These are phyloP conservation scores for Tipula lateralis DNA, from an alignment of 2,888 invertebrate genomes.

Conservation along the genomic window DNA sequence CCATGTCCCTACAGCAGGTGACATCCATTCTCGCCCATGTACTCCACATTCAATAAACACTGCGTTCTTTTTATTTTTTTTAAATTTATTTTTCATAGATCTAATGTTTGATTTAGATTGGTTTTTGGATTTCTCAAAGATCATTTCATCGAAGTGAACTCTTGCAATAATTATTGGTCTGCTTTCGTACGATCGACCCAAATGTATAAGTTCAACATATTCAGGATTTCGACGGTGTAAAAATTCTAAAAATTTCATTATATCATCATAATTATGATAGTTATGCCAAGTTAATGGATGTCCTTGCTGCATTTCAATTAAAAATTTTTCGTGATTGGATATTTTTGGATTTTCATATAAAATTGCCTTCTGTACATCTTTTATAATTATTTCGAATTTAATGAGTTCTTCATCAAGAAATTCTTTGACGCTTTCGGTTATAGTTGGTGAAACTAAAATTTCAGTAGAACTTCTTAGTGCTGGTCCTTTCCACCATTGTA, in stretches of 20 bases:
- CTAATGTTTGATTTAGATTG: conserved; percentile 38
- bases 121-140: conserved; percentile 38
- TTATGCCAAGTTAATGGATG: conserved; percentile 65
- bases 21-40: conserved; percentile 75
- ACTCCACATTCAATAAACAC: conserved; percentile 79
- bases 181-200: conserved; percentile 70
- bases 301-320: conserved; percentile 55
- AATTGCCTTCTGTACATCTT: conserved; percentile 71
- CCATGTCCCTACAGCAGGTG: conserved; percentile 71
- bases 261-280: conserved; percentile 67
- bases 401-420: conserved; percentile 59
- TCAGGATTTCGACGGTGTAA: conserved; percentile 61
- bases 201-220: conserved; percentile 61
- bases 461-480: conserved; percentile 56
- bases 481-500: conserved; percentile 59
- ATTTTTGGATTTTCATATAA: conserved; percentile 62
- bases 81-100: conserved; percentile 40
- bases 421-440: conserved; percentile 56
- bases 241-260: conserved; percentile 63
- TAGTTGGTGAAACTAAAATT: conserved; percentile 66
- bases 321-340: conserved; percentile 57
- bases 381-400: conserved; percentile 61
- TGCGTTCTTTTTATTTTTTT: conserved; percentile 60
- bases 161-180: conserved; percentile 66
- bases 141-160: conserved; percentile 51